Evolutionary conservation across 2,113 vertebrate genomes (phyloP), one percentile per base, ranked within the genome.

Genomic region (Cyprinus carpio): DNA sequence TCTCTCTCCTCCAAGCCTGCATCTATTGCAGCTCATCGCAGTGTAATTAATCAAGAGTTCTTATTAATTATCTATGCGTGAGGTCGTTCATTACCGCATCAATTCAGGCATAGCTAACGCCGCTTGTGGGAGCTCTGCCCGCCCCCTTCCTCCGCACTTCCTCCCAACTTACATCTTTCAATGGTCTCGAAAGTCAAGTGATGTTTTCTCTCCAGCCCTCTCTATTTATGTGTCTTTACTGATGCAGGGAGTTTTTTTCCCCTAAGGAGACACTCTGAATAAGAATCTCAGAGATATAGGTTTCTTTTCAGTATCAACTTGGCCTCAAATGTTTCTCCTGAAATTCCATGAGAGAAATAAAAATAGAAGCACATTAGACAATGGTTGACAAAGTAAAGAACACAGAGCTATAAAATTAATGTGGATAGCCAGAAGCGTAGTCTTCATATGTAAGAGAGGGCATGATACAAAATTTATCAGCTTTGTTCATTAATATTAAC

Each of bases 31-130:
- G 89, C 89, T 87, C 89, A 89, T 91, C 89, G 87, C 93, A 89
- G 87, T 90, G 89, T 92, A 92, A 93, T 94, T 94, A 93, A 94
- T 93, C 92, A 93, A 91, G 92, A 92, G 91, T 92, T 86, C 93
- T 93, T 92, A 92, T 94, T 93, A 92, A 94, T 94, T 93, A 93
- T 94, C 93, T 90, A 90, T 88, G 89, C 91, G 80, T 90, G 87
- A 87, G 91, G 91, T 91, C 88, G 88, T 90, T 94, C 93, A 94
- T 95, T 94, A 94, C 94, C 92, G 93, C 93, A 93, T 94, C 92
- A 93, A 91, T 91, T 94, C 90, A 91, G 91, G 92, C 93, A 92
- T 90, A 92, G 92, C 92, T 92, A 93, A 93, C 90, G 88, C 91
- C 85, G 89, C 89, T 87, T 89, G 92, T 92, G 90, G 92, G 93